These are phyloP conservation scores for Tinea trinotella DNA, from an alignment of 2,888 invertebrate species.

Conservation along the genomic window DNA sequence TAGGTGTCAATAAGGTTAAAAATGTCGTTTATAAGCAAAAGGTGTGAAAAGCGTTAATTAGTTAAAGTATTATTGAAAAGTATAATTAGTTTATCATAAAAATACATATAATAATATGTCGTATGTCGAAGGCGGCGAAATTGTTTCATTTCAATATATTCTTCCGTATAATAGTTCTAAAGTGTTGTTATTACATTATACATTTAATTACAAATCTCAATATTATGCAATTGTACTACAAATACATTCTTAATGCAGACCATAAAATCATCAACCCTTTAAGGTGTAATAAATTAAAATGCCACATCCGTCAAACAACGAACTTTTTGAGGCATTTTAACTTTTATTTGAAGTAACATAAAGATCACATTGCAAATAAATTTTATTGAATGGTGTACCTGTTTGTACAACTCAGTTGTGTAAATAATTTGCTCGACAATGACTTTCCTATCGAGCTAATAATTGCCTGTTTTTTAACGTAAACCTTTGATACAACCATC, in stretches of 20 bases:
- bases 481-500: background rate
- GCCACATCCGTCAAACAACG: conserved; percentile 1
- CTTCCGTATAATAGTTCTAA: too few relatives aligned
- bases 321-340: background rate
- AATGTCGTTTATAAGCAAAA: too few relatives aligned
- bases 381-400: background rate
- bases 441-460: conserved; percentile 10
- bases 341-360: background rate
- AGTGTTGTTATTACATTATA: too few relatives aligned
- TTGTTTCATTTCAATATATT: too few relatives aligned
- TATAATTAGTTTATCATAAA: too few relatives aligned
- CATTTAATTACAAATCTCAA: background rate
- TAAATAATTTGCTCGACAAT: conserved; percentile 3
- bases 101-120: too few relatives aligned
- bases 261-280: conserved; percentile 70
- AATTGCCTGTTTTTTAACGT: conserved; percentile 8
- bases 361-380: background rate
- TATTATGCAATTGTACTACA: conserved; percentile 22
- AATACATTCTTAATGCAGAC: conserved; percentile 62
- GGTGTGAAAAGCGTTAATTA: too few relatives aligned
- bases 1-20: too few relatives aligned
- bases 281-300: conserved; percentile 58
- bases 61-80: too few relatives aligned
- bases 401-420: conserved; percentile 2
- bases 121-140: too few relatives aligned